These are phyloP conservation scores for Delia radicum DNA, from an alignment of 1,140 invertebrate species.

Conservation along the genomic window DNA sequence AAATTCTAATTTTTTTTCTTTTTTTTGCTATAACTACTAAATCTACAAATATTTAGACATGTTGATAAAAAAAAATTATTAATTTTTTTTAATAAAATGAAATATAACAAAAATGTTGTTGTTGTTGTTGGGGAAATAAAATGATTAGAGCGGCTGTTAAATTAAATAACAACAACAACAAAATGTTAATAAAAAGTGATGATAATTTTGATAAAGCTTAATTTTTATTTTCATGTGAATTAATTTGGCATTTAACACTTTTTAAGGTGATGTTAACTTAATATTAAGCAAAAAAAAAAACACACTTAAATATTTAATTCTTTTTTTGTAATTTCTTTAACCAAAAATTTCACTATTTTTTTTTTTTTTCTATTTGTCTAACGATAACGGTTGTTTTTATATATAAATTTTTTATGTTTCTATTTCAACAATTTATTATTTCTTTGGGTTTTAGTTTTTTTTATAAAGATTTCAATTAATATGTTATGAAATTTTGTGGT, in stretches of 20 bases:
- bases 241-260: not conserved
- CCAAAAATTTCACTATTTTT: too few species aligned
- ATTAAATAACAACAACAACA: not conserved
- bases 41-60: not conserved
- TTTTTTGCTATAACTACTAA: not conserved
- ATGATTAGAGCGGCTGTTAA: not conserved
- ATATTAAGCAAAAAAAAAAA: too few species aligned
- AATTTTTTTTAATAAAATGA: too few species aligned
- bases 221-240: not conserved
- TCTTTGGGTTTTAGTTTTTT: not conserved
- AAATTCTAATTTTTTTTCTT: not conserved
- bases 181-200: not conserved
- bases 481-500: not conserved
- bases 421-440: not conserved
- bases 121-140: not conserved
- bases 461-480: not conserved
- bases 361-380: not conserved
- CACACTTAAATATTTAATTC: too few species aligned
- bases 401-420: not conserved
- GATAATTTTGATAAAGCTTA: not conserved
- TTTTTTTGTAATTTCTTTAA: too few species aligned
- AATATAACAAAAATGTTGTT: not conserved
- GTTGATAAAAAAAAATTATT: not conserved
- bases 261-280: too few species aligned
- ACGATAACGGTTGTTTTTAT: not conserved